Evolutionary conservation across 2,797 vertebrate species (phyloP).

Genomic region (Lutjanus argentimaculatus): DNA sequence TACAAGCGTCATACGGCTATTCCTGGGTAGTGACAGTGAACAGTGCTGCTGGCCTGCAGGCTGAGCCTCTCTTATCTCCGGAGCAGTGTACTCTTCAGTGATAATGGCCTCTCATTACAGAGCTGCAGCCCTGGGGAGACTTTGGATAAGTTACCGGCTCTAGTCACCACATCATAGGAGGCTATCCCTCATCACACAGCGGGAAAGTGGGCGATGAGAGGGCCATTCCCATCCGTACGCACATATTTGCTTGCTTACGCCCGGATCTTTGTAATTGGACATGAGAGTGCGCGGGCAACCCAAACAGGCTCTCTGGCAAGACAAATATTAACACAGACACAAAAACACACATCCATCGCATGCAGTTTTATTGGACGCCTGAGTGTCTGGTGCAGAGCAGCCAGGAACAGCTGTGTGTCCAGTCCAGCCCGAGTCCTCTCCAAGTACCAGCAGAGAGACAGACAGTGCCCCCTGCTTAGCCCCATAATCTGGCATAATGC

Average conservation of each 20-base stretch:
- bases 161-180: conserved; percentile 50
- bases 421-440: conserved; percentile 61
- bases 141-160: conserved; percentile 50
- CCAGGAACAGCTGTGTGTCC: conserved; percentile 77
- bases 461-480: conserved; percentile 75
- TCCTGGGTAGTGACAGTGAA: conserved; percentile 60
- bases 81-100: conserved; percentile 50
- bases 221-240: not conserved
- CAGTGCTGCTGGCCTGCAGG: conserved; percentile 28
- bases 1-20: conserved; percentile 58
- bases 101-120: conserved; percentile 78
- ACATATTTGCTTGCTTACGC: not conserved
- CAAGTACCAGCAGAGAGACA: conserved; percentile 78
- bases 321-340: conserved; percentile 63
- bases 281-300: not conserved
- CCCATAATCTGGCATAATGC: conserved; percentile 74
- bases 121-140: conserved; percentile 56
- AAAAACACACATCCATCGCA: conserved; percentile 54
- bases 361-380: conserved; percentile 81
- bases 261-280: conserved; percentile 26
- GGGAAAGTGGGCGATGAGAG: conserved; percentile 21
- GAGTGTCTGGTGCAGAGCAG: conserved; percentile 79
- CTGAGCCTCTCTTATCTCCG: conserved; percentile 66
- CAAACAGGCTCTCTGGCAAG: conserved; percentile 27
- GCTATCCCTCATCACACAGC: conserved; percentile 29